These are phyloP conservation scores for Hypselothyrea guttata DNA, from an alignment of 2,888 invertebrate genomes.

Conservation along the genomic window DNA sequence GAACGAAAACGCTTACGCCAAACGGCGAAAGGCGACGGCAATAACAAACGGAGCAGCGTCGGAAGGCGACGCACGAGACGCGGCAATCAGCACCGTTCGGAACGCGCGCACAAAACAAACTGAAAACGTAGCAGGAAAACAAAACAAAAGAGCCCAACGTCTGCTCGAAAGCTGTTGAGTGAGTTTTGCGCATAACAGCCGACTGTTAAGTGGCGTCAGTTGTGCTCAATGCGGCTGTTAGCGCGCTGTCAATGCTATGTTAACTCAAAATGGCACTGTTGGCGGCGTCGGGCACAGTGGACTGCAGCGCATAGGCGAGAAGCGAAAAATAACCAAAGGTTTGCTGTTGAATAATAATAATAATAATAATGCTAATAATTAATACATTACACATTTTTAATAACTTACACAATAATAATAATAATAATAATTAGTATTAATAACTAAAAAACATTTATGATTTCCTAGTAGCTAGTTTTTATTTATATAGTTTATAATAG, in stretches of 20 bases:
- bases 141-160: conserved; percentile 26
- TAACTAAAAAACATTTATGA: no score
- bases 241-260: conserved; percentile 27
- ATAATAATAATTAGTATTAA: no score
- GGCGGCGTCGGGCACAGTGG: conserved; percentile 24
- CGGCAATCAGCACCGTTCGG: conserved; percentile 45
- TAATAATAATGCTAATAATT: neutral
- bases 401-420: no score
- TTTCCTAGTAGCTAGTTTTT: no score
- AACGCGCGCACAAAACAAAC: conserved; percentile 65
- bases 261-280: conserved; percentile 45
- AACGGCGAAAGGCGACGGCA: conserved; percentile 3
- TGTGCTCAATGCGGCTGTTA: conserved; percentile 4
- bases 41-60: conserved; percentile 19
- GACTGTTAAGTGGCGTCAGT: conserved; percentile 28
- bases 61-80: no score
- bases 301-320: neutral
- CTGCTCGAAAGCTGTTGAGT: conserved; percentile 38
- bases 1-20: conserved; percentile 23
- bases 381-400: neutral
- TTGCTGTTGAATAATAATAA: neutral
- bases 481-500: no score
- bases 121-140: conserved; percentile 38
- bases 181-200: conserved; percentile 33
- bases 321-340: neutral